Percentiles rank a stretch among this genome's conserved stretches.
phyloP scores from a whole-genome alignment of 2,797 vertebrate genomes.

The Arnoldichthys spilopterus region DNA sequence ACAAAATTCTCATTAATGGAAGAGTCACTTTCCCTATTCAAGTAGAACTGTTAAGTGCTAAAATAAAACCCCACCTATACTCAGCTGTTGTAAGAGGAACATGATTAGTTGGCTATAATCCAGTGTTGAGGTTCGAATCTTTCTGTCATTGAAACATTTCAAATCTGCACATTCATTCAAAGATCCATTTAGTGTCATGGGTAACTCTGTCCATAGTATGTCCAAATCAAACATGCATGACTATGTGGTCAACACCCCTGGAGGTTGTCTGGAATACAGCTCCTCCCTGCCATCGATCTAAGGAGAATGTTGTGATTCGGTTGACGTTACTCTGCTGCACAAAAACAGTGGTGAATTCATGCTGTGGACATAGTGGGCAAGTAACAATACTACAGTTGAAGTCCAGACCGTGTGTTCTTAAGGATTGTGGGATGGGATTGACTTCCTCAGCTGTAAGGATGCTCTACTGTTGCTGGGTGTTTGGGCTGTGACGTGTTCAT shows the following conservation, averaged over 20 bases:
- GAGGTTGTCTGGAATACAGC: slow-evolving; percentile 58
- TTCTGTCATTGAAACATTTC: slow-evolving; percentile 28
- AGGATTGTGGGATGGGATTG: slow-evolving; percentile 61
- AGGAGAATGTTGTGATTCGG: slow-evolving; percentile 19
- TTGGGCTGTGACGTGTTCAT: neutral
- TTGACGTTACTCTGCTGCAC: slow-evolving; percentile 6
- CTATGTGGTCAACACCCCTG: slow-evolving; percentile 47
- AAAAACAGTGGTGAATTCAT: slow-evolving; percentile 26
- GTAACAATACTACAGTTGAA: slow-evolving; percentile 34
- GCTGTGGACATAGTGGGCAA: slow-evolving; percentile 15
- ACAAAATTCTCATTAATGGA: slow-evolving; percentile 26
- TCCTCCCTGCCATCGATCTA: slow-evolving; percentile 16
- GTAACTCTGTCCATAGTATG: slow-evolving; percentile 51
- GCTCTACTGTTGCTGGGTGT: slow-evolving; percentile 49
- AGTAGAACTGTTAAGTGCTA: slow-evolving; percentile 69
- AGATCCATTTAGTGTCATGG: slow-evolving; percentile 49
- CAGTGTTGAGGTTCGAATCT: slow-evolving; percentile 71
- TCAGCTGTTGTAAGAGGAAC: slow-evolving; percentile 55
- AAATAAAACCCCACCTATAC: slow-evolving; percentile 37
- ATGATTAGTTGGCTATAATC: slow-evolving; percentile 62
- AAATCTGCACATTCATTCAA: slow-evolving; percentile 56
- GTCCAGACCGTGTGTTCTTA: slow-evolving; percentile 25
- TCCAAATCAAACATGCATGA: slow-evolving; percentile 27
- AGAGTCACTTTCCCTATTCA: slow-evolving; percentile 65
- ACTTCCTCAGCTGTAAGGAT: slow-evolving; percentile 69